Base-by-base conservation (phyloP, 1,140 invertebrate species). In the Pachypsylla venusta region DNA sequence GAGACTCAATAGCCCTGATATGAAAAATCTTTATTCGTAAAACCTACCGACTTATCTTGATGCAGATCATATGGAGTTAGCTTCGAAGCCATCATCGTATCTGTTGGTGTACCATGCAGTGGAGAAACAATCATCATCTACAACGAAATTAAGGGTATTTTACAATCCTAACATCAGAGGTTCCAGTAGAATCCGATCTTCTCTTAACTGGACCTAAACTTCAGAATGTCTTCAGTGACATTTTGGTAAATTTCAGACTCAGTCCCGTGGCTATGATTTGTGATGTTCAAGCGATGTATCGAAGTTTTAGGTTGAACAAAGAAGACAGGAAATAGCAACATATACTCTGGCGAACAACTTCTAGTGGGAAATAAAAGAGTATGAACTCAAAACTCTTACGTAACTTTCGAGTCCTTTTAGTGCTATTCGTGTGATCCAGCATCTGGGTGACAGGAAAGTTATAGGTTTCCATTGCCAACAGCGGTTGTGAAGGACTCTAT, bases 281-380 rank as follows among this genome's bases (percentile, higher is more conserved):
- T 22, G 72, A 75, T 48, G 67, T 75, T 57, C 58, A 62, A 16
- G 71, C 73, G 62, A 74, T 74, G 72, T 76, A 72, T 55, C 60
- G 71, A 5, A 71, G 73, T 59, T 66, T 75, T 25, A 25, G 60
- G 55, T 63, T 75, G 10, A 55, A 69, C 56, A 25, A 61, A 25
- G 60, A 67, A 5, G 65, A 74, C 59, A 54, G 64, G 4, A 63
- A 70, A 25, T 70, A 67, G 39, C 72, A 76, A 60, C 60, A 66
- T 53, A 75, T 76, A 16, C 35, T 76, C 4, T 76, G 74, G 61
- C 70, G 24, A 16, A 59, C 0, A 26, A 58, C 12, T 62, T 63
- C 27, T 53, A 5, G 30, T 69, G 48, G 56, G 14, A 39, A 74
- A 0, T 64, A 62, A 57, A n/a, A n/a, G 64, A 56, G 5, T 75